A percentile compares a stretch with the other conserved stretches of the same genome.
Evolutionary conservation across 1,140 invertebrate genomes (phyloP).

Genomic region (Macrobrachium rosenbergii): DNA sequence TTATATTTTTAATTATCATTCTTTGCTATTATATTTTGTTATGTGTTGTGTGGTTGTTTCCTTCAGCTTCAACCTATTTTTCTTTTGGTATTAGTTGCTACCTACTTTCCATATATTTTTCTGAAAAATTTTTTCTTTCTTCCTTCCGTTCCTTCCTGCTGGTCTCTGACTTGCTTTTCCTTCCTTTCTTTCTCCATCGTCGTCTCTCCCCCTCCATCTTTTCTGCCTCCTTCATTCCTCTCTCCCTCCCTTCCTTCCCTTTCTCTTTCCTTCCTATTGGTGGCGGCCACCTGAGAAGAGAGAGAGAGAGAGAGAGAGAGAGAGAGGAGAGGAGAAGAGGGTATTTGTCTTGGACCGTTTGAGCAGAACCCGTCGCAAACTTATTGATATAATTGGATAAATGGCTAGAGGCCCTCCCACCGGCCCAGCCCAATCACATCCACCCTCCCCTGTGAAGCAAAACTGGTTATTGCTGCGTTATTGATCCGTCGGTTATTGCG

Average conservation of each 20-base stretch:
- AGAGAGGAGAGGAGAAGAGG: not conserved
- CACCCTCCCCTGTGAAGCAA: slow-evolving; percentile 52
- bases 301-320: not conserved
- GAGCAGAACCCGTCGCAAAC: slow-evolving; percentile 62
- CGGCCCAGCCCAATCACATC: slow-evolving; percentile 58
- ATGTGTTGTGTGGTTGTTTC: not conserved
- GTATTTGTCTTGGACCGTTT: slow-evolving; percentile 62
- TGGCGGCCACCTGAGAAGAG: not conserved
- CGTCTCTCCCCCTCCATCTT: not conserved
- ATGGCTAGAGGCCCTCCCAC: slow-evolving; percentile 60
- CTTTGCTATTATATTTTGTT: not conserved
- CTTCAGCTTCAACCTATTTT: not conserved
- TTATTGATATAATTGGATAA: slow-evolving; percentile 64
- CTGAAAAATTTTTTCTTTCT: not conserved
- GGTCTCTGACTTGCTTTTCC: not conserved
- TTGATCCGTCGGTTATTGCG: slow-evolving; percentile 55
- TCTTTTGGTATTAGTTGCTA: not conserved
- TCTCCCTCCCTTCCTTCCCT: slow-evolving; percentile 1
- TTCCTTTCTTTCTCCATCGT: not conserved
- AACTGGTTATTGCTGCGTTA: slow-evolving; percentile 58
- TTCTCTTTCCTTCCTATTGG: not conserved
- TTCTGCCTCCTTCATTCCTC: not conserved
- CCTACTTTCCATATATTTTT: not conserved
- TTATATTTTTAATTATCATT: not conserved
- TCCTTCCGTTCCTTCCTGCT: not conserved